Percentiles rank a stretch among this genome's conserved stretches.
These are phyloP conservation scores for Acrossocheilus fasciatus DNA, from an alignment of 2,797 vertebrate genomes.

Conservation along the genomic window DNA sequence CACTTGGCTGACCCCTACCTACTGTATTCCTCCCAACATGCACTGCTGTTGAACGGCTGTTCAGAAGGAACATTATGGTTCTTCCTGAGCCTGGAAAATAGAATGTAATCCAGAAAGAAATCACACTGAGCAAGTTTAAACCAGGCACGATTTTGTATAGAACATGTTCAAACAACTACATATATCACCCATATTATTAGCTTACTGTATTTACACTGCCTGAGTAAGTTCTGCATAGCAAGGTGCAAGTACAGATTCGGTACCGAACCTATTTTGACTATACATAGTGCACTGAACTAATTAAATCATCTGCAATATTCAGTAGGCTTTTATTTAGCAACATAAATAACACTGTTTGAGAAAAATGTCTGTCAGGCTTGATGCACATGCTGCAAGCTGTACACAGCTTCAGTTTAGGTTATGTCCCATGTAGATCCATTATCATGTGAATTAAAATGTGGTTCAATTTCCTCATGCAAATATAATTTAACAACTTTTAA, in stretches of 20 bases:
- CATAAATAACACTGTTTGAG: background rate
- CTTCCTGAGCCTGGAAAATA: conserved; percentile 4
- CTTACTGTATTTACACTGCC: conserved; percentile 10
- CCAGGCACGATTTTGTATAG: background rate
- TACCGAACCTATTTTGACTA: background rate
- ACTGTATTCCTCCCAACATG: conserved; percentile 65
- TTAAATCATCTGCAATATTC: background rate
- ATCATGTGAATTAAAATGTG: conserved; percentile 1
- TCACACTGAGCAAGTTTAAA: background rate
- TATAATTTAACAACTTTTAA: background rate
- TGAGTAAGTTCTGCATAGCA: background rate
- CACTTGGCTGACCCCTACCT: conserved; percentile 71
- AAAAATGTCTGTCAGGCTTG: background rate
- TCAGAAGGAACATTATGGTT: background rate
- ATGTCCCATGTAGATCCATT: background rate
- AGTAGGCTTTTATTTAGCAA: background rate
- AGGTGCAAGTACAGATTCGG: background rate
- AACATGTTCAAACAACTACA: background rate
- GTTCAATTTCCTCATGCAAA: background rate
- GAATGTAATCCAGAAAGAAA: background rate
- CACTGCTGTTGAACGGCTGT: conserved; percentile 40
- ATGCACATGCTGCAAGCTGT: background rate
- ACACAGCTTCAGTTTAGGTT: background rate
- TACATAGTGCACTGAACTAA: background rate
- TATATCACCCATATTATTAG: background rate